Evolutionary conservation across 2,113 vertebrate species (phyloP), one percentile per base, ranked within the genome.

Genomic region (Cebidichthys violaceus): DNA sequence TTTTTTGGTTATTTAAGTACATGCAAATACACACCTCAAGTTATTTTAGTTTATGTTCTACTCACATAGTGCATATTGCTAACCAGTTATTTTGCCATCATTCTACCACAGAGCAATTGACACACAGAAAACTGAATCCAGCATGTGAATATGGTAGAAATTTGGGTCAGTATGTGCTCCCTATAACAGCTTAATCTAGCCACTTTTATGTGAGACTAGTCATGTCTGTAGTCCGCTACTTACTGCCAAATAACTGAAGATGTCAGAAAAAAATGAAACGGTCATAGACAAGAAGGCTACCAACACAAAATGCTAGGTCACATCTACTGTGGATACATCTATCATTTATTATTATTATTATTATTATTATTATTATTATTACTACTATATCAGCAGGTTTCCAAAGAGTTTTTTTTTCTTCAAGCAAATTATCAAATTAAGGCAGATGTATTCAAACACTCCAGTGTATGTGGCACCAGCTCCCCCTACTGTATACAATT

Each of bases 401-500:
- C 7, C 24, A 43, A 17, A 55, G 31, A n/a, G 0, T 50, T 75
- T 43, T 37, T 37, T 37, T 37, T 37, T 37, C 35, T 37, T 37
- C 35, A 33, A 33, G 33, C 33, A 33, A 33, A 33, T 33, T 5
- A 33, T 33, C 33, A 33, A 33, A 6, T 43, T 43, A 15, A 43
- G 13, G 41, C 41, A 4, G 41, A 43, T 43, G 1, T 3, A 43
- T 43, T 43, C 11, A 43, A 43, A 43, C 41, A 11, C 41, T 43
- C 7, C 41, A 43, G 14, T 43, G 41, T 13, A 43, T 13, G 41
- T 43, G 41, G 41, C 41, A 43, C 43, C 54, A 83, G 77, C 73
- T 14, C 73, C 77, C 68, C 62, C 85, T 81, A 14, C 64, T 70
- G 81, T 33, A 18, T 1, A 70, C 4, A 9, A 33, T 1, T 4